Evolutionary conservation across 2,888 invertebrate genomes (phyloP).

Genomic region (Hirtodrosophila alboralis): DNA sequence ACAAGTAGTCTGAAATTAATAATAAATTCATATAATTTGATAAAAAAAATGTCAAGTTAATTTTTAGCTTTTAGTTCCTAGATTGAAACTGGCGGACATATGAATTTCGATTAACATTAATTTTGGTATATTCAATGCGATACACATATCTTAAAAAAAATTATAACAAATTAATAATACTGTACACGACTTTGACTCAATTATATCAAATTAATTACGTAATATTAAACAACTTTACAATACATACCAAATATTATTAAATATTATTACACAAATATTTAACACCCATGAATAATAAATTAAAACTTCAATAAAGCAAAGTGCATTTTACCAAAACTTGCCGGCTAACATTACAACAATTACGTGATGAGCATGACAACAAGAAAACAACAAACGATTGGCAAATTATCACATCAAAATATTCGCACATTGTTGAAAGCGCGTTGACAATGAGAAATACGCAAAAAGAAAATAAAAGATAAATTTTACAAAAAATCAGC

Average conservation of each 20-base stretch:
- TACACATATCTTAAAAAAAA: too few relatives aligned
- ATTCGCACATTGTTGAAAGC: slow-evolving; percentile 69
- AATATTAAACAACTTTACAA: not conserved
- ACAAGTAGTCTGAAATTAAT: too few relatives aligned
- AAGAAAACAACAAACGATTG: slow-evolving; percentile 35
- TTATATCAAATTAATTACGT: not conserved
- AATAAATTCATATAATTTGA: too few relatives aligned
- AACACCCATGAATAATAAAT: not conserved
- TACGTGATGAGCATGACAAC: slow-evolving; percentile 59
- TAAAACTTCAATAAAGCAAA: slow-evolving; percentile 16
- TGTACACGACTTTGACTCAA: too few relatives aligned
- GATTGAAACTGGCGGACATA: too few relatives aligned
- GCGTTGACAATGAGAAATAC: slow-evolving; percentile 63
- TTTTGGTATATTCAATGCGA: too few relatives aligned
- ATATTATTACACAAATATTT: slow-evolving; percentile 1
- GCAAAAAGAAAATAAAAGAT: slow-evolving; percentile 28
- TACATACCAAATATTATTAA: not conserved
- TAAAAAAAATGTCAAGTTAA: too few relatives aligned
- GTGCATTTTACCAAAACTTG: slow-evolving; percentile 37
- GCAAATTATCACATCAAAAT: slow-evolving; percentile 69
- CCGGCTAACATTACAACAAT: slow-evolving; percentile 44
- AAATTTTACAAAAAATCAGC: slow-evolving; percentile 20
- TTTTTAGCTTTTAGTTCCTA: too few relatives aligned
- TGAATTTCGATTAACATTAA: too few relatives aligned
- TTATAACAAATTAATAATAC: too few relatives aligned